Conservation (phyloP, 2,888 invertebrate species). For the Anticlea derivata region DNA sequence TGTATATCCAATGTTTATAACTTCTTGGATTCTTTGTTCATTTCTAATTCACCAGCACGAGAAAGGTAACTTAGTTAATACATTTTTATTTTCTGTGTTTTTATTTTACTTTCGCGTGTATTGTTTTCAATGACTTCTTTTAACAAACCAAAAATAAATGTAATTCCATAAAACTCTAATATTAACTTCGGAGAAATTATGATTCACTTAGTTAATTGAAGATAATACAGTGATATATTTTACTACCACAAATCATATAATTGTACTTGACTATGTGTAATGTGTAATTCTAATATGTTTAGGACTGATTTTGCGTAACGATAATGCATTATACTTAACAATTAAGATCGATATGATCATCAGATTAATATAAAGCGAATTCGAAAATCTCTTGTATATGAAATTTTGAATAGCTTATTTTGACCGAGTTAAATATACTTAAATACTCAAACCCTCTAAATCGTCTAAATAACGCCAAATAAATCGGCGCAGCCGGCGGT, state of each 20-base stretch:
- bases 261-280: constrained; percentile 24
- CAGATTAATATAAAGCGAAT: too few species aligned
- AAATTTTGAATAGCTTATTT: too few species aligned
- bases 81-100: constrained; percentile 9
- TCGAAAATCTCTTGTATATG: too few species aligned
- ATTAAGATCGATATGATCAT: too few species aligned
- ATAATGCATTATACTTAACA: constrained; percentile 18
- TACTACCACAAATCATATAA: background rate
- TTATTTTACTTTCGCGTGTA: constrained; percentile 5
- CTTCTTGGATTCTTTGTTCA: constrained; percentile 25
- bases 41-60: constrained; percentile 25
- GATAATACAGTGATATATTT: constrained; percentile 9
- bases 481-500: constrained; percentile 8
- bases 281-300: constrained; percentile 20
- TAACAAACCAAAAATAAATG: background rate
- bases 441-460: too few species aligned
- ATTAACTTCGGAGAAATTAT: too few species aligned
- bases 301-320: constrained; percentile 14
- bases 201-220: too few species aligned
- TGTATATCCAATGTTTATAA: constrained; percentile 12
- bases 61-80: constrained; percentile 23
- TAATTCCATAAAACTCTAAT: background rate
- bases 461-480: too few species aligned
- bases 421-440: too few species aligned
- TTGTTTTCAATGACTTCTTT: constrained; percentile 16